These are phyloP conservation scores for Volucella zonaria DNA, from an alignment of 2,888 invertebrate genomes.

Conservation along the genomic window DNA sequence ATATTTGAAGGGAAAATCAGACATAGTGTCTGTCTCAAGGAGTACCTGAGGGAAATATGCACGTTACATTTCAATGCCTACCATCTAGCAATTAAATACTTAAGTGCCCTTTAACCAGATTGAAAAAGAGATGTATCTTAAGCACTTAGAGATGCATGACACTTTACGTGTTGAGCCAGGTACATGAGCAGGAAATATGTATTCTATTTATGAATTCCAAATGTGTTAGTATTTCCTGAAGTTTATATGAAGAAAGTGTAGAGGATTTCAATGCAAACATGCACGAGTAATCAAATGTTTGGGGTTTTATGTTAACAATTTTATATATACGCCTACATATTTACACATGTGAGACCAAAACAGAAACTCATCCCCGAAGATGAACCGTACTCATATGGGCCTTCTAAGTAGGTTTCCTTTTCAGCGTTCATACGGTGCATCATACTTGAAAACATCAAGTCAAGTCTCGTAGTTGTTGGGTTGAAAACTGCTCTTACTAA, in stretches of 20 bases:
- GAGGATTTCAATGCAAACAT: too few relatives aligned
- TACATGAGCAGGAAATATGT: background rate
- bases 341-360: too few relatives aligned
- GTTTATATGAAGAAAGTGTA: background rate
- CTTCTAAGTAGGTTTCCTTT: too few relatives aligned
- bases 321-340: too few relatives aligned
- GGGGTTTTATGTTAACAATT: too few relatives aligned
- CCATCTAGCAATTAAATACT: conserved; percentile 48
- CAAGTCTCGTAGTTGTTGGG: too few relatives aligned
- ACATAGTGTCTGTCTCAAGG: conserved; percentile 29
- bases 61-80: conserved; percentile 26
- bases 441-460: too few relatives aligned
- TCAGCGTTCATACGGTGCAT: too few relatives aligned
- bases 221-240: conserved; percentile 24
- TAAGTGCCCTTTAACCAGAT: conserved; percentile 50
- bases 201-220: background rate
- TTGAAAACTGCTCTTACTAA: too few relatives aligned
- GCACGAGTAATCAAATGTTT: too few relatives aligned
- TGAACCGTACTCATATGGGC: too few relatives aligned
- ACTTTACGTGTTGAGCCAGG: conserved; percentile 3
- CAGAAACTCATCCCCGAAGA: too few relatives aligned
- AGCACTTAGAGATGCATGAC: conserved; percentile 31
- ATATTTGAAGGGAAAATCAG: conserved; percentile 26
- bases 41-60: conserved; percentile 51
- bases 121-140: conserved; percentile 32